Percentiles rank a stretch among this genome's conserved stretches.
Conservation (phyloP, 1,140 invertebrate species). For the Phortica variegata region DNA sequence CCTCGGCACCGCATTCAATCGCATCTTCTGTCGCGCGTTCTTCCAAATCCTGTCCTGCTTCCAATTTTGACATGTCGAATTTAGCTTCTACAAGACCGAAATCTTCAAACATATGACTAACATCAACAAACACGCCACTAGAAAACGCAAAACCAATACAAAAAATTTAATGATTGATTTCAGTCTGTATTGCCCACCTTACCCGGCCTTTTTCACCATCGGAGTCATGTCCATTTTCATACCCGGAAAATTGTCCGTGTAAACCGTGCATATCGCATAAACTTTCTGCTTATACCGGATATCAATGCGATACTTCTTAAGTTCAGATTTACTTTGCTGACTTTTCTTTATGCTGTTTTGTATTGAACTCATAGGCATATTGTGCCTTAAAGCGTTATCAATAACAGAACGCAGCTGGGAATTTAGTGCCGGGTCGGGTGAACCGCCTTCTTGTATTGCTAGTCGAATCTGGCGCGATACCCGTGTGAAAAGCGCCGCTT, state of each 20-base stretch:
- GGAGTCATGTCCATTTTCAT: slow-evolving; percentile 52
- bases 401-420: slow-evolving; percentile 60
- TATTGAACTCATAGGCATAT: slow-evolving; percentile 64
- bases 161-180: too few relatives aligned
- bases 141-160: too few relatives aligned
- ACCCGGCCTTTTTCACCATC: slow-evolving; percentile 59
- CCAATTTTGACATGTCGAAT: slow-evolving; percentile 23
- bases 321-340: slow-evolving; percentile 37
- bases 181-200: too few relatives aligned
- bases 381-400: slow-evolving; percentile 62
- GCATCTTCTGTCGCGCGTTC: slow-evolving; percentile 66
- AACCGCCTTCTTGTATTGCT: slow-evolving; percentile 62
- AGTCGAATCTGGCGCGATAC: slow-evolving; percentile 60
- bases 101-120: slow-evolving; percentile 59
- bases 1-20: slow-evolving; percentile 65
- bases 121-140: slow-evolving; percentile 34
- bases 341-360: slow-evolving; percentile 61
- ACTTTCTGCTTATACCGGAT: slow-evolving; percentile 50
- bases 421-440: slow-evolving; percentile 62
- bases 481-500: slow-evolving; percentile 56
- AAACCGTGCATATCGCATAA: slow-evolving; percentile 40
- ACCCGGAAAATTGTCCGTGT: slow-evolving; percentile 40
- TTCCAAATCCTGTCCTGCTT: slow-evolving; percentile 40
- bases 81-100: slow-evolving; percentile 60
- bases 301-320: slow-evolving; percentile 51